These are phyloP conservation scores for Sphenodon punctatus DNA, from an alignment of 2,797 vertebrate species.

Conservation along the genomic window DNA sequence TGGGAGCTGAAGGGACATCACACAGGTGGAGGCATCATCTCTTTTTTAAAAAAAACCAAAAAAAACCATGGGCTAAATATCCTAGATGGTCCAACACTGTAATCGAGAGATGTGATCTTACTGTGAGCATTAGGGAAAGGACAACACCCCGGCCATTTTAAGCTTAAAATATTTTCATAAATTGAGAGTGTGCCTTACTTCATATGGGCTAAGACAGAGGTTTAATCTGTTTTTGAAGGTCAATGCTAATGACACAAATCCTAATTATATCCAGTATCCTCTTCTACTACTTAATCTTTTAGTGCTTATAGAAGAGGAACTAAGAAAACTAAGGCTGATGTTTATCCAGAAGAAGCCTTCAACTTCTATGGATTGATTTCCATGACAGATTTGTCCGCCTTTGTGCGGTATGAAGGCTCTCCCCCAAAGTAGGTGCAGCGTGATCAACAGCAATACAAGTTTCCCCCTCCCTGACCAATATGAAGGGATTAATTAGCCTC, in stretches of 20 bases:
- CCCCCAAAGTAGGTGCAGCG: not conserved
- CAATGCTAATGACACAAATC: not conserved
- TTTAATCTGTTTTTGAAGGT: not conserved
- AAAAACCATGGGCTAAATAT: not conserved
- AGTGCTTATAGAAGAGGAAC: not conserved
- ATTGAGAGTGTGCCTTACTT: not conserved
- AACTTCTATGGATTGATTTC: too few species aligned
- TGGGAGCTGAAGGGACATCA: not conserved
- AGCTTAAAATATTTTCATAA: not conserved
- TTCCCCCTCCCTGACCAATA: too few species aligned
- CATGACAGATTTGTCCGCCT: rapidly evolving
- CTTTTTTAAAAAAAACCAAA: too few species aligned
- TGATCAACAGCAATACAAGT: too few species aligned
- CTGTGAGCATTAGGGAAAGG: not conserved
- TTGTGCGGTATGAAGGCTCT: not conserved
- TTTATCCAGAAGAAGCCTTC: not conserved
- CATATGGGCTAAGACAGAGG: rapidly evolving
- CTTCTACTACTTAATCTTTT: not conserved
- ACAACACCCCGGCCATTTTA: not conserved
- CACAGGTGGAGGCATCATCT: not conserved
- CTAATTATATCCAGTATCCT: not conserved
- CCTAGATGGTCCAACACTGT: not conserved
- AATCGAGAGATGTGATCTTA: not conserved
- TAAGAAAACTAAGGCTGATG: not conserved
- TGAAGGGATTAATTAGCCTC: too few species aligned